Base-by-base conservation (phyloP, 2,113 vertebrate species). In the Corythoichthys haematopterus region DNA sequence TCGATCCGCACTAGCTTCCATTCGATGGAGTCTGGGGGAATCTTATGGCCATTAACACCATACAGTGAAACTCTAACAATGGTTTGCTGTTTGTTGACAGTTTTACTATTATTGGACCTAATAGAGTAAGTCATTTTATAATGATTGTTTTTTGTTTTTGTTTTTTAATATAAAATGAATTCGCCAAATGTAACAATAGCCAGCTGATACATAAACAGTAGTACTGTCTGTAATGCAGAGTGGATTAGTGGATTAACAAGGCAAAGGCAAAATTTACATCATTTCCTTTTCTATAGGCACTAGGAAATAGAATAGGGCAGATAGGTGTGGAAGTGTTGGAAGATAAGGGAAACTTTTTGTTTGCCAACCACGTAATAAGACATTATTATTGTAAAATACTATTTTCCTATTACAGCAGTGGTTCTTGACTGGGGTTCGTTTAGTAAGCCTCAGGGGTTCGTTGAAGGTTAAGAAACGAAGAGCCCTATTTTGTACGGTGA, bases 41-140 rank as follows among this genome's bases (percentile, higher is more conserved):
- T 76, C 78, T 70, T 70, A 76, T 78, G 80, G 76, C 47, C 72
- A 66, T 11, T 6, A 64, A 52, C 64, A 69, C 48, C 66, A 74
- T 36, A 76, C 72, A 60, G 57, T 45, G 51, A 3, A 64, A 57
- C 61, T 38, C 6, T 46, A 62, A 58, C 28, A 61, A 61, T 43
- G n/a, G 3, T 61, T 61, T 43, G 59, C 20, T 61, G 38, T 61
- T 61, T 61, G 59, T 45, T 61, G 38, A 61, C 59, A 20, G 12
- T 61, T 16, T 61, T 60, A 37, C 58, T 60, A 60, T 60, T 40
- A 16, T 45, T 45, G 16, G 12, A 57, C 6, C 4, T 13, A 5
- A 7, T 15, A 33, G 55, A 57, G 55, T 36, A 36, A 57, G 20
- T 10, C 15, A 40, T 60, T 60, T 43, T 40, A 60, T 36, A 4